A percentile compares a stretch with the other conserved stretches of the same genome.
These are phyloP conservation scores for Electrona antarctica DNA, from an alignment of 2,113 vertebrate genomes.

Conservation along the genomic window DNA sequence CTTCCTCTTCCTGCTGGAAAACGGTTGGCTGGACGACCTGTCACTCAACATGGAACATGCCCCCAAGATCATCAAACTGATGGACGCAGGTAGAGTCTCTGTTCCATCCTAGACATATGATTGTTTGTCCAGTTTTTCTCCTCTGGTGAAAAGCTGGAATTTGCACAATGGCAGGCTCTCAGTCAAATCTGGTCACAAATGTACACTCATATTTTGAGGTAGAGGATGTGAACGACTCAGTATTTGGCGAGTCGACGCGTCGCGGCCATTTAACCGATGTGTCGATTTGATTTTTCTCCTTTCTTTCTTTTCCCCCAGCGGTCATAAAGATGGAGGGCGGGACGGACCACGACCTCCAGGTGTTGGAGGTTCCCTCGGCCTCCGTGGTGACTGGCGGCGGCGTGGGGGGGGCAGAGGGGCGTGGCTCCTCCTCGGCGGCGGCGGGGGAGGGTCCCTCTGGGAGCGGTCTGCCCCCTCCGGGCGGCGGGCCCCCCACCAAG, in stretches of 20 bases:
- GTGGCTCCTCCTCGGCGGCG: not conserved
- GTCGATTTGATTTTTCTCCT: too few relatives aligned
- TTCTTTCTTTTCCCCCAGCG: constrained; percentile 65
- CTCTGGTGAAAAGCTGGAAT: not conserved
- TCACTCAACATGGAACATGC: constrained; percentile 87
- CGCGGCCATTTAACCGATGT: too few relatives aligned
- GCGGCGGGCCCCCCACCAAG: too few relatives aligned
- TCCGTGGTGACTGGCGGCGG: constrained; percentile 47
- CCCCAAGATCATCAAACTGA: constrained; percentile 85
- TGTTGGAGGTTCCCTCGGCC: constrained; percentile 78
- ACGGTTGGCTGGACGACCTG: constrained; percentile 83
- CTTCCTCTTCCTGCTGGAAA: constrained; percentile 87
- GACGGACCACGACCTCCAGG: constrained; percentile 86
- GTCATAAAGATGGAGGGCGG: constrained; percentile 96
- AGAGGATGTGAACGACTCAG: too few relatives aligned
- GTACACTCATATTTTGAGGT: too few relatives aligned
- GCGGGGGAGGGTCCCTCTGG: constrained; percentile 14
- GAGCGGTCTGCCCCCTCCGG: constrained; percentile 18
- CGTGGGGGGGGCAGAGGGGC: constrained; percentile 16
- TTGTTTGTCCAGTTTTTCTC: not conserved
- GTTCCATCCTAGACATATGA: not conserved
- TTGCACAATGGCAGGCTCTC: too few relatives aligned
- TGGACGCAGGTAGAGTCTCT: constrained; percentile 84
- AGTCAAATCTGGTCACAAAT: too few relatives aligned
- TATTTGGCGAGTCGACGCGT: too few relatives aligned